These are phyloP conservation scores for Phalangium opilio DNA, from an alignment of 2,888 invertebrate species.

Conservation along the genomic window DNA sequence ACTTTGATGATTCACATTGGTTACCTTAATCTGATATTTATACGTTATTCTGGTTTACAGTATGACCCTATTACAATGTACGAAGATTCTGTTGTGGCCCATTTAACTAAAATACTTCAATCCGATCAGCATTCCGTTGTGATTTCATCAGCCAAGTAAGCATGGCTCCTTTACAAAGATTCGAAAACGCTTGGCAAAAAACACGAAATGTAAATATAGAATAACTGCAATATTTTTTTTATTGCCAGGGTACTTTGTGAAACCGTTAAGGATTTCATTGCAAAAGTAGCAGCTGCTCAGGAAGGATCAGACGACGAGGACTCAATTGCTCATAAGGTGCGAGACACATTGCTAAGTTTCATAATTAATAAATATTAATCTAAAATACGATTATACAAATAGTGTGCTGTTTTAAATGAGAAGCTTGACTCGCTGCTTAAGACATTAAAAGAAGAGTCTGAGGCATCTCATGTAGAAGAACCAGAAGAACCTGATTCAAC, in stretches of 20 bases:
- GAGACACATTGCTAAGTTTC: too few relatives aligned
- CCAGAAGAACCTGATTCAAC: too few relatives aligned
- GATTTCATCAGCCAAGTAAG: constrained; percentile 53
- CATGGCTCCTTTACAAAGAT: too few relatives aligned
- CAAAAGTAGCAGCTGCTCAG: constrained; percentile 32
- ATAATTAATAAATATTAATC: too few relatives aligned
- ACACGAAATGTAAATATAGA: not conserved
- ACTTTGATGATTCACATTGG: not conserved
- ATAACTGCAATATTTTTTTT: constrained; percentile 11
- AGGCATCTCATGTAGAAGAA: constrained; percentile 23
- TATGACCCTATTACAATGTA: constrained; percentile 46
- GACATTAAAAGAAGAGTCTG: constrained; percentile 52
- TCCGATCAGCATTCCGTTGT: constrained; percentile 58
- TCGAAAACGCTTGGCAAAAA: too few relatives aligned
- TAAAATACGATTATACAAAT: constrained; percentile 6
- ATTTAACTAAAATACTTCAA: constrained; percentile 71
- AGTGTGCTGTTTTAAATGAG: constrained; percentile 54
- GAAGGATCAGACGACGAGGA: constrained; percentile 23
- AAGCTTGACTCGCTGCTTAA: constrained; percentile 57
- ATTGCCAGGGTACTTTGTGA: constrained; percentile 51
- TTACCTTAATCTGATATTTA: too few relatives aligned
- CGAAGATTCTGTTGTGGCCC: constrained; percentile 58
- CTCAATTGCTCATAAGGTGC: constrained; percentile 39
- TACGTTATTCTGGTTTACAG: constrained; percentile 12
- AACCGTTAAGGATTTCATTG: constrained; percentile 58